These are phyloP conservation scores for Calonectris borealis DNA, from an alignment of 2,113 vertebrate species.

Conservation along the genomic window DNA sequence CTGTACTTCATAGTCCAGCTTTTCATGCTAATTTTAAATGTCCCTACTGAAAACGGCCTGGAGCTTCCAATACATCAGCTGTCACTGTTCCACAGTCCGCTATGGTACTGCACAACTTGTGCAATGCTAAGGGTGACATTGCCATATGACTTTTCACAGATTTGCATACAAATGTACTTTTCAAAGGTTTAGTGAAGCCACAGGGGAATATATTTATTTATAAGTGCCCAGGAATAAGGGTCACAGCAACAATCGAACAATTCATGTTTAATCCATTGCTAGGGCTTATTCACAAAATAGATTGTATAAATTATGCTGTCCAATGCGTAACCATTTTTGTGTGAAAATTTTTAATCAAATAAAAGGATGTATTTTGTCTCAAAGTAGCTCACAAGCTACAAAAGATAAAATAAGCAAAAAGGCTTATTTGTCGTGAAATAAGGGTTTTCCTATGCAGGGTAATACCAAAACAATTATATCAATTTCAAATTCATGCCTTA, in stretches of 20 bases:
- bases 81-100: neutral
- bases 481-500: neutral
- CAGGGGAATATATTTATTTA: slow-evolving; percentile 29
- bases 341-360: neutral
- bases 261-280: neutral
- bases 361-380: neutral
- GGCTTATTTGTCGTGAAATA: neutral
- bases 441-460: neutral
- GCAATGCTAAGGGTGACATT: neutral
- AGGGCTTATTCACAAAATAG: neutral
- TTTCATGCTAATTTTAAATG: neutral
- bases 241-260: neutral
- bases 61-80: neutral
- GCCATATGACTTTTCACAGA: neutral
- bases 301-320: neutral
- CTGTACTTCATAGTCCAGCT: neutral
- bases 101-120: neutral
- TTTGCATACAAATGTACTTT: slow-evolving; percentile 35
- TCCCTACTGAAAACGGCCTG: neutral
- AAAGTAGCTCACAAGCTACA: neutral
- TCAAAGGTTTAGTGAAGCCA: slow-evolving; percentile 19
- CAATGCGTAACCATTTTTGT: neutral
- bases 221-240: neutral
- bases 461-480: neutral
- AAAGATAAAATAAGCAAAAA: neutral